A percentile compares a stretch with the other conserved stretches of the same genome.
Conservation (phyloP, 2,888 invertebrate species). For the Noctua fimbriata region DNA sequence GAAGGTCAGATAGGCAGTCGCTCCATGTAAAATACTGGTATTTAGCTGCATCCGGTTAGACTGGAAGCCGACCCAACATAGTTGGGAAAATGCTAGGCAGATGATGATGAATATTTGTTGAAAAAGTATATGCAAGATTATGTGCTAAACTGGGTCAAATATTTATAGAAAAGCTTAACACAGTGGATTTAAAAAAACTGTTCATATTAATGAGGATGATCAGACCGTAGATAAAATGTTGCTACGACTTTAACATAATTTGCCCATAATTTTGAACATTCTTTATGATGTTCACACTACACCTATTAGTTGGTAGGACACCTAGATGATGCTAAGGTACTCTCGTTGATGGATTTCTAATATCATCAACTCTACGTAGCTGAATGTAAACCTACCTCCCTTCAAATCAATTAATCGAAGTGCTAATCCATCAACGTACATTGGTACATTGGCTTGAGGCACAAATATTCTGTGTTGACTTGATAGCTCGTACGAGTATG, state of each 20-base stretch:
- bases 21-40: too few relatives aligned
- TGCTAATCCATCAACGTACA: conserved; percentile 34
- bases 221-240: neutral
- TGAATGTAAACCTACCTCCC: neutral
- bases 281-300: neutral
- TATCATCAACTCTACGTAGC: neutral
- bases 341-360: neutral
- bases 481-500: neutral
- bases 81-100: too few relatives aligned
- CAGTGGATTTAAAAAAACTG: neutral
- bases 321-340: neutral
- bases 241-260: neutral
- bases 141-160: neutral
- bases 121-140: neutral
- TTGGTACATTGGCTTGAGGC: conserved; percentile 9
- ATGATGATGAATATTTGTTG: neutral
- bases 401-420: conserved; percentile 23
- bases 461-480: conserved; percentile 3
- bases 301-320: neutral
- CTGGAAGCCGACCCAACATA: too few relatives aligned
- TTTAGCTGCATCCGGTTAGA: too few relatives aligned
- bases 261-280: neutral
- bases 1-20: too few relatives aligned
- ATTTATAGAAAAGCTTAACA: neutral
- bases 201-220: neutral